Evolutionary conservation across 2,113 vertebrate species (phyloP), one percentile per base, ranked within the genome.

Genomic region (Garra rufa): DNA sequence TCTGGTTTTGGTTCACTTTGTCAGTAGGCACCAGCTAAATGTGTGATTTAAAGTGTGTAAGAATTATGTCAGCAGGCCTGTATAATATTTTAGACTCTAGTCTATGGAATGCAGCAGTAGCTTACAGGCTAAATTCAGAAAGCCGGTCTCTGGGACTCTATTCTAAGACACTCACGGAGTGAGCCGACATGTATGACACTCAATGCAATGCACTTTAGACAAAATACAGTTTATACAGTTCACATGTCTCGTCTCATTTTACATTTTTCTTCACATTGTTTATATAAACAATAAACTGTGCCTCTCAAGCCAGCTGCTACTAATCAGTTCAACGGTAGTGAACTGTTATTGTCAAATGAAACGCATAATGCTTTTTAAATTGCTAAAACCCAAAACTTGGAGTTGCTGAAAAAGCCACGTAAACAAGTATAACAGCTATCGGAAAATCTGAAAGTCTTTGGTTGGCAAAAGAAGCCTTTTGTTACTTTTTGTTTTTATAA

Each of bases 81-180:
- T 55, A n/a, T n/a, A 71, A 70, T 70, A 81, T 81, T 81, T 63
- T 34, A 38, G 79, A 67, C 79, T 38, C 17, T 38, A 19, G 61
- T 28, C 43, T 46, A 24, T 71, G 61, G 65, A 38, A 70, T 63
- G 43, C 67, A 73, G 55, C 55, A 52, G 76, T 67, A 38, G 19
- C 63, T 74, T 26, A 50, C 21, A 13, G 15, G 46, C 85, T 83
- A 71, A 71, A 82, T 69, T 38, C 74, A 81, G 87, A 82, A n/a
- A 75, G 83, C 57, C 28, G 73, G 52, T 34, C 55, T 69, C 63
- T 44, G 3, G 41, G 73, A 57, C 76, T 88, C 83, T 88, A 88
- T 88, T 88, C 81, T 85, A 81, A 85, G 81, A 83, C 81, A 30
- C 69, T 80, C 67, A 43, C 44, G 70, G 38, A 57, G 61, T 28